Base-by-base conservation (phyloP, 2,888 invertebrate species). In the Yponomeuta plumbellus region DNA sequence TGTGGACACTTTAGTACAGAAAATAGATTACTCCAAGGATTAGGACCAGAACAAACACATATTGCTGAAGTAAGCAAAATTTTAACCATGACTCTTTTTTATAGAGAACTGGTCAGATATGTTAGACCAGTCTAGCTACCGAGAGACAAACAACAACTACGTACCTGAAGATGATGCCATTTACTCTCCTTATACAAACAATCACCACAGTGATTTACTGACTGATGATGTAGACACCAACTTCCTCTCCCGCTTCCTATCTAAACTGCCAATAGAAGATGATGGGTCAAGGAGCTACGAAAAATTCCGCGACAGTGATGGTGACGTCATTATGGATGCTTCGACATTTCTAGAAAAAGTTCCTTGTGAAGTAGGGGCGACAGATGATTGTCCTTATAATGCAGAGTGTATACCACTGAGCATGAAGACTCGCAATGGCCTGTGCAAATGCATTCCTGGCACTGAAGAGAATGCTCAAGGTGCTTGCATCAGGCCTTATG, bases 391-490 rank as follows among this genome's bases (percentile, higher is more conserved):
- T 75, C 92, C 92, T 0, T 85, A 88, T 26, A 94, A 96, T 79
- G 95, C 96, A 78, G 92, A 94, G 73, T 97, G 97, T 78, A 84
- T 94, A 65, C 88, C 88, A 0, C 64, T 90, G 11, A 83, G 85
- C 1, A 68, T 84, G 0, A 94, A 94, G 76, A 86, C 93, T 2
- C 85, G 93, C 58, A 93, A 93, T 72, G 96, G 96, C 0, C 84
- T 94, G 52, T 97, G 97, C 74, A 93, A 93, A 75, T 97, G 97
- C 83, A 85, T 93, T 23, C 85, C 91, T 1, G 95, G 95, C 0
- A 96, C 92, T 71, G 85, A 85, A 66, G 88, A 86, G 69, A 85
- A 81, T 70, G 70, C 83, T 0, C 86, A 87, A 70, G 91, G 91
- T 0, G 72, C 80, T 0, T 88, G 88, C 72, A 70, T 78, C 1